phyloP scores from a whole-genome alignment of 2,113 vertebrate genomes.

The Scolopax mira region DNA sequence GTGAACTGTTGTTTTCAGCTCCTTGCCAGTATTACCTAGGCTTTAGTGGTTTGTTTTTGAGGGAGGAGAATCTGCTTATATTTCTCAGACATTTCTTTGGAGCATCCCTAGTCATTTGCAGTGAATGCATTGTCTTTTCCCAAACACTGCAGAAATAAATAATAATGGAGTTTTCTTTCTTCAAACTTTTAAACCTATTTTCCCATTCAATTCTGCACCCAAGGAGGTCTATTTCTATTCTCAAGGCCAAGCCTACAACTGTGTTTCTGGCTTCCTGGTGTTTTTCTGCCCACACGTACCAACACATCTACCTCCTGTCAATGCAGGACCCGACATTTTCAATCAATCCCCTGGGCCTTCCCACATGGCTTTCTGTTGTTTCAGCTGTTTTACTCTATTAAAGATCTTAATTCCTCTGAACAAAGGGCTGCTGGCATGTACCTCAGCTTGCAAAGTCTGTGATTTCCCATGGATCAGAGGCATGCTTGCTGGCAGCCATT shows the following conservation, averaged over 20 bases:
- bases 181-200: background rate
- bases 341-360: slow-evolving; percentile 48
- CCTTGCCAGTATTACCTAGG: background rate
- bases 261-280: slow-evolving; percentile 30
- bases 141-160: background rate
- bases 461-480: background rate
- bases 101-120: accelerated
- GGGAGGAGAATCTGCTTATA: background rate
- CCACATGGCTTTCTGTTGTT: slow-evolving; percentile 22
- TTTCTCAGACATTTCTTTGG: background rate
- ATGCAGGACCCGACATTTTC: background rate
- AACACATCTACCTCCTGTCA: slow-evolving; percentile 12
- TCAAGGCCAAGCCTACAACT: background rate
- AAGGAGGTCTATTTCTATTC: background rate
- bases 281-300: slow-evolving; percentile 2
- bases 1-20: background rate
- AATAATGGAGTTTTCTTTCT: background rate
- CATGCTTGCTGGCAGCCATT: slow-evolving; percentile 25
- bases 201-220: background rate
- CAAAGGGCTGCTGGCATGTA: background rate
- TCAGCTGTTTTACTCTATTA: slow-evolving; percentile 41
- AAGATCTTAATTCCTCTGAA: slow-evolving; percentile 22
- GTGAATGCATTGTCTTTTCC: background rate
- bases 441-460: background rate
- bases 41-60: background rate